Evolutionary conservation across 2,797 vertebrate species (phyloP).

Genomic region (Rhinophrynus dorsalis): DNA sequence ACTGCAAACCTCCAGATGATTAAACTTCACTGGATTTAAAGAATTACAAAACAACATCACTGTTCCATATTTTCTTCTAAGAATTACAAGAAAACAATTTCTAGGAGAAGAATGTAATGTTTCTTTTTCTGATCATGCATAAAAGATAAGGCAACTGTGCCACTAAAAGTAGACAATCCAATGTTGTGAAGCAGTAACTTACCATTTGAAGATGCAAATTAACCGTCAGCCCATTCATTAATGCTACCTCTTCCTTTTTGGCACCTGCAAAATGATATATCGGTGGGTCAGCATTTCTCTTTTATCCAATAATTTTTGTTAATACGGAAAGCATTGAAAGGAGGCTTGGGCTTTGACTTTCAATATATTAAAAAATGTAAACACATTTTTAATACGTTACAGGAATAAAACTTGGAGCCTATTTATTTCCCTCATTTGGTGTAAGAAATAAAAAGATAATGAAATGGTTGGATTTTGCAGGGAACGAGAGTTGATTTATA

Average conservation of each 20-base stretch:
- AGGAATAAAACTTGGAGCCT: constrained; percentile 34
- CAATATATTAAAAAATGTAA: constrained; percentile 50
- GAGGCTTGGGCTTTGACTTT: constrained; percentile 24
- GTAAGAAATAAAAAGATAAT: constrained; percentile 56
- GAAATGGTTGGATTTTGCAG: constrained; percentile 54
- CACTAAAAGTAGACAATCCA: constrained; percentile 44
- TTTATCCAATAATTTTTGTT: constrained; percentile 41
- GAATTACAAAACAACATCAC: constrained; percentile 32
- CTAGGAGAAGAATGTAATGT: constrained; percentile 23
- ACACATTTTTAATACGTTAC: constrained; percentile 51
- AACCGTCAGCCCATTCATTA: constrained; percentile 93
- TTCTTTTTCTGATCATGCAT: constrained; percentile 44
- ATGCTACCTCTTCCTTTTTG: constrained; percentile 79
- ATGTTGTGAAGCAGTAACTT: constrained; percentile 52
- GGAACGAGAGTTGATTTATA: constrained; percentile 60
- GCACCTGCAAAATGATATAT: constrained; percentile 75
- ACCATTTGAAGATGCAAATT: constrained; percentile 94
- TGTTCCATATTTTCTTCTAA: constrained; percentile 13
- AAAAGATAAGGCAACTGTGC: constrained; percentile 49
- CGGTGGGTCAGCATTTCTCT: constrained; percentile 39
- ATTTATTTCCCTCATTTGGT: constrained; percentile 58
- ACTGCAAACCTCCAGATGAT: background rate
- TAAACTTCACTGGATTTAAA: background rate
- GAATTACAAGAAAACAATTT: constrained; percentile 37
- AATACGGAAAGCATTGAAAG: constrained; percentile 15